phyloP scores from a whole-genome alignment of 2,888 invertebrate species.

The Microplitis deprimator region DNA sequence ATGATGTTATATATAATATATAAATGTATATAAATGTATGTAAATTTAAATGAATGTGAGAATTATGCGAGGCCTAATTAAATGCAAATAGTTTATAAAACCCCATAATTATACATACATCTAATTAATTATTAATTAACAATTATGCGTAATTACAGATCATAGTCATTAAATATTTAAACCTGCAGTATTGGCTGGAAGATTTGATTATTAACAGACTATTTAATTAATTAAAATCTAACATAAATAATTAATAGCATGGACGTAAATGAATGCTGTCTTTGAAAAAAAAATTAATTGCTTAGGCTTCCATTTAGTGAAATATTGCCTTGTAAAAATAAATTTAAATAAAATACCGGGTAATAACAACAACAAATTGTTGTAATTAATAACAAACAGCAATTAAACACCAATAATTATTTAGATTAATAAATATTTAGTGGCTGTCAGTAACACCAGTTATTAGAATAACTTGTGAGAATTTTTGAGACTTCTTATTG shows the following conservation, averaged over 20 bases:
- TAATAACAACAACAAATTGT: background rate
- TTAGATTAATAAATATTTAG: slow-evolving; percentile 9
- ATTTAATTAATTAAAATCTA: too few species aligned
- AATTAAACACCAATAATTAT: slow-evolving; percentile 27
- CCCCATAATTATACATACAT: background rate
- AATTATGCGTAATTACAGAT: slow-evolving; percentile 1
- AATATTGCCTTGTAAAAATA: slow-evolving; percentile 16
- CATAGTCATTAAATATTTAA: background rate
- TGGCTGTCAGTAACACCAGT: slow-evolving; percentile 22
- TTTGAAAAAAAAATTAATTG: background rate
- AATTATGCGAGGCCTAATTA: slow-evolving; percentile 28
- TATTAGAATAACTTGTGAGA: slow-evolving; percentile 34
- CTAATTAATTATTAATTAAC: background rate
- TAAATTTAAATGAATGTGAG: slow-evolving; percentile 17
- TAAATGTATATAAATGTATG: background rate
- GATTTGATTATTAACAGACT: background rate
- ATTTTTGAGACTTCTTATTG: slow-evolving; percentile 45
- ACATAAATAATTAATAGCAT: background rate
- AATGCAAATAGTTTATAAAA: background rate
- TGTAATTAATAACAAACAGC: background rate
- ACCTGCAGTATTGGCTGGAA: background rate
- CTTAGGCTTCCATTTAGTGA: background rate
- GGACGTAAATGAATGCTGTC: background rate
- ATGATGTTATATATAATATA: background rate
- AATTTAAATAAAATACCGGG: background rate